Base-by-base conservation (phyloP, 1,140 invertebrate genomes). In the Drosophila pseudoobscura region DNA sequence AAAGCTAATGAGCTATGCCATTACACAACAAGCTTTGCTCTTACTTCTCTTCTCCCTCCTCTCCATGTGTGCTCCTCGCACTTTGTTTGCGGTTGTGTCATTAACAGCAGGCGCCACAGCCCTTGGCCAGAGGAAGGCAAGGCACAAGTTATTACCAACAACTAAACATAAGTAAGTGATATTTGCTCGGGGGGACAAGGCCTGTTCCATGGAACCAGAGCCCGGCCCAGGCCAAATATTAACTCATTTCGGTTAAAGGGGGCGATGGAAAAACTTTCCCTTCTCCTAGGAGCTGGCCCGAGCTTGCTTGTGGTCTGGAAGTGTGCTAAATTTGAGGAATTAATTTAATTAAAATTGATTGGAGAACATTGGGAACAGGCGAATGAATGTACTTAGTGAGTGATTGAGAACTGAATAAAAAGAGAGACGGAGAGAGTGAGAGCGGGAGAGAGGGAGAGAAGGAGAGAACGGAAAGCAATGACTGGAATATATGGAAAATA, bases 1-100 rank as follows among this genome's bases (percentile, higher is more conserved):
- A 82, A 88, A 87, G 83, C 83, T 87, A 88, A 87, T 87, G 83
- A 87, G 83, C 83, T 88, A 88, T 88, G 83, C 83, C 84, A 87
- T 87, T 87, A 87, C 79, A 82, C 82, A 80, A 80, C 69, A 84
- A 63, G 60, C 57, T 29, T 39, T 39, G 11, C 35, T 39, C 35
- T 11, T 13, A 5, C 35, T 13, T 44, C 45, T 31, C 15, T 43
- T 39, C 45, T 31, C 15, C 43, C 44, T 13, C 41, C 43, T 6
- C 39, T 54, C 52, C 31, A n/a, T 47, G 9, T 41, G 59, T 45
- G 22, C 65, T 71, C 64, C 77, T 83, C 74, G 78, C 78, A 89
- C 83, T 87, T 87, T 87, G 83, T 87, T 87, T 87, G 83, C 83
- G 83, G 83, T 83, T 87, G 79, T 87, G 83, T 88, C 83, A 87